Evolutionary conservation across 1,140 invertebrate species (phyloP).

Genomic region (Bombus impatiens): DNA sequence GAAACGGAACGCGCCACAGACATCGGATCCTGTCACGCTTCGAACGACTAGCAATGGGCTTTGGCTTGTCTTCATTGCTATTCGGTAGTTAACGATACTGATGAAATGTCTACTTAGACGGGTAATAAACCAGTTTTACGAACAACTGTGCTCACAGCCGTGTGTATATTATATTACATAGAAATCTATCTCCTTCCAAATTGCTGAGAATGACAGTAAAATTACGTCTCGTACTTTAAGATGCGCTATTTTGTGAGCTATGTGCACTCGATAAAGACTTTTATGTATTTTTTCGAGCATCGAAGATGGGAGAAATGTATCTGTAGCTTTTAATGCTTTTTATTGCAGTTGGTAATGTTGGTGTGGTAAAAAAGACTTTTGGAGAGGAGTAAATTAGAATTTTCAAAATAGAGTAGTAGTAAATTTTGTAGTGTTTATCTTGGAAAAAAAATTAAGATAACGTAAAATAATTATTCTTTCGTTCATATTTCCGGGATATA

Average conservation of each 20-base stretch:
- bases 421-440: neutral
- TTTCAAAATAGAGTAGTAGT: too few relatives aligned
- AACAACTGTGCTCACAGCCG: neutral
- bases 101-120: neutral
- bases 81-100: neutral
- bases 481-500: neutral
- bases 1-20: conserved; percentile 20
- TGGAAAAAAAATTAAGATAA: neutral
- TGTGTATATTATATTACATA: too few relatives aligned
- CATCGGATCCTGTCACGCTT: neutral
- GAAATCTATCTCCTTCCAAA: neutral
- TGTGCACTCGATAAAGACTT: neutral
- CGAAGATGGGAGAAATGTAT: too few relatives aligned
- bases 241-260: neutral
- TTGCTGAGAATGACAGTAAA: neutral
- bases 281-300: too few relatives aligned
- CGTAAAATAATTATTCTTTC: neutral
- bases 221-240: neutral
- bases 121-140: conserved; percentile 4
- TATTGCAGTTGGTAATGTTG: too few relatives aligned
- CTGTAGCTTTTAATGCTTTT: too few relatives aligned
- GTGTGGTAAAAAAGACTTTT: too few relatives aligned
- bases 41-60: neutral
- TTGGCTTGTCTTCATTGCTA: neutral
- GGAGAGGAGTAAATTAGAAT: too few relatives aligned